Conservation (phyloP, 2,888 invertebrate species). For the Rugalucina vietnamica region DNA sequence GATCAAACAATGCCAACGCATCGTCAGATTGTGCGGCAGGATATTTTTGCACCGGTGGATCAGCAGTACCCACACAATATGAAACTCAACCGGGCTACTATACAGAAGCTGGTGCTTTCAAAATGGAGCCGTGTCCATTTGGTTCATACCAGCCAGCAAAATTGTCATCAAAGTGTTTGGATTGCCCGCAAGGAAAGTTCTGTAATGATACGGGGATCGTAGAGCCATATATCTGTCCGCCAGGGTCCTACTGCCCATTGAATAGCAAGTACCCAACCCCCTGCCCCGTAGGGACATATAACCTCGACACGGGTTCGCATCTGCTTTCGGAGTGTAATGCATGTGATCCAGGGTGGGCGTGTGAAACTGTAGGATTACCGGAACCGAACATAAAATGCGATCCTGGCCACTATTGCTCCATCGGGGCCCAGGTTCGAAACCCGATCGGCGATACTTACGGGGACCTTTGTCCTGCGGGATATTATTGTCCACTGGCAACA, state of each 20-base stretch:
- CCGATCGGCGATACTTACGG: conserved; percentile 71
- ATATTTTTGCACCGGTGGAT: conserved; percentile 82
- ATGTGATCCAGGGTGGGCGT: conserved; percentile 78
- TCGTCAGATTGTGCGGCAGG: conserved; percentile 79
- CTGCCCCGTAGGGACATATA: conserved; percentile 79
- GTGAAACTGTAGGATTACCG: conserved; percentile 76
- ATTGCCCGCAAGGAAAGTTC: conserved; percentile 81
- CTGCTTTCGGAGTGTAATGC: conserved; percentile 74
- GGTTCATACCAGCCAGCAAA: conserved; percentile 78
- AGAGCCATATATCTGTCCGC: conserved; percentile 76
- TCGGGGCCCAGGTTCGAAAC: conserved; percentile 69
- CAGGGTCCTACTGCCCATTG: conserved; percentile 80
- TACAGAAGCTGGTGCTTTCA: conserved; percentile 78
- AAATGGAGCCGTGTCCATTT: conserved; percentile 79
- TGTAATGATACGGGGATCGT: conserved; percentile 78
- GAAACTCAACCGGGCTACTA: conserved; percentile 79
- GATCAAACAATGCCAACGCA: conserved; percentile 77
- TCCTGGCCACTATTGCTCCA: conserved; percentile 79
- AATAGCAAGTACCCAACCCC: conserved; percentile 78
- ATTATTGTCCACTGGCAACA: conserved; percentile 80
- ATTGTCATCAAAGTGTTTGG: conserved; percentile 70
- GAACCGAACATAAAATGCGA: conserved; percentile 72
- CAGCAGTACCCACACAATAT: conserved; percentile 77
- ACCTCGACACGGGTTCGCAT: conserved; percentile 72
- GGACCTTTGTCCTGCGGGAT: conserved; percentile 80